Evolutionary conservation across 2,797 vertebrate genomes (phyloP).

Genomic region (Emydoidea blandingii): DNA sequence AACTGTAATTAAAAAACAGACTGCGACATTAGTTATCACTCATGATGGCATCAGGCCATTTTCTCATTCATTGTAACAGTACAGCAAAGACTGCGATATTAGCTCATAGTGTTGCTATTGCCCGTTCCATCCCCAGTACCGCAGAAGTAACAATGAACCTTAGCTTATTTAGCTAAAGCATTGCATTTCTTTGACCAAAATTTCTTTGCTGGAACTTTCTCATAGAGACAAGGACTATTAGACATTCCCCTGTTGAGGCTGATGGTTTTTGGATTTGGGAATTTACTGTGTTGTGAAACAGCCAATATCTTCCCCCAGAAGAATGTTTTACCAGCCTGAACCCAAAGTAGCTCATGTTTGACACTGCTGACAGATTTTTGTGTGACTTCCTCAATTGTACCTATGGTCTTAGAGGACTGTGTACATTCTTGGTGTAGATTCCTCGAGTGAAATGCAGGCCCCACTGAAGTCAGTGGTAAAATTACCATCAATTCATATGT

Average conservation of each 20-base stretch:
- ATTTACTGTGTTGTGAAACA: neutral
- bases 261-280: neutral
- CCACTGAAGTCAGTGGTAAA: neutral
- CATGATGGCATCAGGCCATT: no score
- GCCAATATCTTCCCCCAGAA: neutral
- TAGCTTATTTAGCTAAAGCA: neutral
- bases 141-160: neutral
- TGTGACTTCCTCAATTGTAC: neutral
- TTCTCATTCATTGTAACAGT: neutral
- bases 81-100: neutral
- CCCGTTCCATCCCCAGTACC: neutral
- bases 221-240: neutral
- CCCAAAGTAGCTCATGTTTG: neutral
- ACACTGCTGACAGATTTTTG: neutral
- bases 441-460: no score
- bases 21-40: neutral
- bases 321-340: neutral
- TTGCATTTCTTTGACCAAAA: neutral
- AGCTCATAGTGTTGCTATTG: rapidly evolving
- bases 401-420: rapidly evolving
- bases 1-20: slow-evolving; percentile 3
- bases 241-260: neutral
- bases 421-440: neutral
- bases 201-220: neutral
- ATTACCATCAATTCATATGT: neutral